phyloP scores from a whole-genome alignment of 2,113 vertebrate species.

The Zosterops hypoxanthus region DNA sequence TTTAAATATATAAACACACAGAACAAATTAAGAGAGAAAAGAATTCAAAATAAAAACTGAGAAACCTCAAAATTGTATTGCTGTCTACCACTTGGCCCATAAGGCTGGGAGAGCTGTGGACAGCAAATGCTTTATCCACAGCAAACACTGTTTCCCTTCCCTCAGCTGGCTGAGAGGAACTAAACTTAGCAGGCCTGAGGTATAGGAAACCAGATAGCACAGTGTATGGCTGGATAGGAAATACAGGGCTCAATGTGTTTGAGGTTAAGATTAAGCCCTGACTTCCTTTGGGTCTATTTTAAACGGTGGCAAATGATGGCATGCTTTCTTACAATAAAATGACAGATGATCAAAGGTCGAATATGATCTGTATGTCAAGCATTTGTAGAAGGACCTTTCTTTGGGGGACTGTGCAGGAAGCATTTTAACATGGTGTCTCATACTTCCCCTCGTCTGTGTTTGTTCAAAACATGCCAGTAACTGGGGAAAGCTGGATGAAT shows the following conservation, averaged over 20 bases:
- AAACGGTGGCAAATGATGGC: conserved; percentile 74
- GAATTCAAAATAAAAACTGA: not conserved
- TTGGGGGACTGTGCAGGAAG: conserved; percentile 39
- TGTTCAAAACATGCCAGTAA: conserved; percentile 62
- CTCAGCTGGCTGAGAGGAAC: conserved; percentile 75
- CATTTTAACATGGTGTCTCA: conserved; percentile 51
- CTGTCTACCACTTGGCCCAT: not conserved
- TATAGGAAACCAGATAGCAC: conserved; percentile 82
- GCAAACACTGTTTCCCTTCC: conserved; percentile 47
- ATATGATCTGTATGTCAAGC: conserved; percentile 68
- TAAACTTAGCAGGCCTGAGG: conserved; percentile 80
- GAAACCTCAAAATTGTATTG: not conserved
- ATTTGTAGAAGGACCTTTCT: conserved; percentile 61
- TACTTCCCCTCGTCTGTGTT: conserved; percentile 52
- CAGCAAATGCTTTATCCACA: conserved; percentile 16
- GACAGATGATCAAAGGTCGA: conserved; percentile 78
- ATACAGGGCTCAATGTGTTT: conserved; percentile 80
- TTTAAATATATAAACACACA: not conserved
- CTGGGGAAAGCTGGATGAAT: conserved; percentile 9
- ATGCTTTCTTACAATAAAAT: conserved; percentile 74
- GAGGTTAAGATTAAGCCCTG: conserved; percentile 79
- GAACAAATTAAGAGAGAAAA: not conserved
- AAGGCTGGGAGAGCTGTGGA: not conserved
- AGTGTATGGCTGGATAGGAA: conserved; percentile 76
- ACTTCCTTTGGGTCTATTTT: conserved; percentile 83